These are phyloP conservation scores for Archocentrus centrarchus DNA, from an alignment of 2,113 vertebrate species.

Conservation along the genomic window DNA sequence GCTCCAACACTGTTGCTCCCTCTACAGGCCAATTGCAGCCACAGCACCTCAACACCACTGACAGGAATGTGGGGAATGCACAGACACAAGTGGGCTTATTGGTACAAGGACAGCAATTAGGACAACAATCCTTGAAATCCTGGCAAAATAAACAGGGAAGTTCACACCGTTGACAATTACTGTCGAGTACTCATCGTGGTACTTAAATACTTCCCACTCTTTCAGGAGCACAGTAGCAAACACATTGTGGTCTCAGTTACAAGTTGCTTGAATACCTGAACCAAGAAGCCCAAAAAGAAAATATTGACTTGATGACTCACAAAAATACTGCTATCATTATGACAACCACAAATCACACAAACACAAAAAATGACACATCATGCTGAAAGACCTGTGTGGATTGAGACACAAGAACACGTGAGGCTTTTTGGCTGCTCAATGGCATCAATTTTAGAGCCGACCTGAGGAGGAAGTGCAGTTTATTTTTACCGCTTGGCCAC, in stretches of 20 bases:
- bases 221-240: constrained; percentile 40
- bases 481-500: constrained; percentile 45
- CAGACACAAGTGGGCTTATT: not conserved
- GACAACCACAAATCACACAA: not conserved
- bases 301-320: constrained; percentile 34
- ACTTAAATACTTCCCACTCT: not conserved
- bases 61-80: constrained; percentile 53
- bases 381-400: not conserved
- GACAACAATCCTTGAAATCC: not conserved
- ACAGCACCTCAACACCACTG: not conserved
- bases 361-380: not conserved
- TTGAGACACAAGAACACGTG: constrained; percentile 3
- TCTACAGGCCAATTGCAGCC: constrained; percentile 40
- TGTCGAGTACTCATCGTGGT: not conserved
- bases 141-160: not conserved
- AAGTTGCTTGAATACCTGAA: too few relatives aligned
- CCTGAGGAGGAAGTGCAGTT: constrained; percentile 33
- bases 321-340: not conserved
- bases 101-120: not conserved
- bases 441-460: not conserved
- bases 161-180: not conserved
- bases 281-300: not conserved
- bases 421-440: not conserved
- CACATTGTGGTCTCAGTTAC: not conserved
- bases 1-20: constrained; percentile 36